Percentiles rank a stretch among this genome's conserved stretches.
phyloP scores from a whole-genome alignment of 2,888 invertebrate species.

The Andrena trimmerana region DNA sequence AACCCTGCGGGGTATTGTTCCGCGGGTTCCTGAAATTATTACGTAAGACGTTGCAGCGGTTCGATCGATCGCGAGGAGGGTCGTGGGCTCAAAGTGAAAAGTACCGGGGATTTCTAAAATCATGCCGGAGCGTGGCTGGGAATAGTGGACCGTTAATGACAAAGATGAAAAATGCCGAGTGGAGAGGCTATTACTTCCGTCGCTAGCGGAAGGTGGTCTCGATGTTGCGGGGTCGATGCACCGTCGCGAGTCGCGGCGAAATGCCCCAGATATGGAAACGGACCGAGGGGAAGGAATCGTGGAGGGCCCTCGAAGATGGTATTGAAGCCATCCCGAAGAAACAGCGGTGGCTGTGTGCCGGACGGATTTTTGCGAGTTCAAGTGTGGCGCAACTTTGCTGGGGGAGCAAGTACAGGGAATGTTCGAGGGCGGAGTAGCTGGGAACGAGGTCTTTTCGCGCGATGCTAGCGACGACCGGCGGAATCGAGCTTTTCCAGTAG shows the following conservation, averaged over 20 bases:
- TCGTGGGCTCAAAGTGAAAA: neutral
- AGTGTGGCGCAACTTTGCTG: constrained; percentile 48
- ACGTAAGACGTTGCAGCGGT: constrained; percentile 17
- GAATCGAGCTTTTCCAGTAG: constrained; percentile 44
- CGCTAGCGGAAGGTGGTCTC: constrained; percentile 9
- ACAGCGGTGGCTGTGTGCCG: constrained; percentile 35
- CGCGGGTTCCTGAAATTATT: constrained; percentile 22
- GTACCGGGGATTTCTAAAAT: neutral
- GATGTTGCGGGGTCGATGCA: constrained; percentile 48
- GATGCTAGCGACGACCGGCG: constrained; percentile 45
- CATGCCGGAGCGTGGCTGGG: neutral
- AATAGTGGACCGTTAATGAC: neutral
- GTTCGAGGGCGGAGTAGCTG: constrained; percentile 35
- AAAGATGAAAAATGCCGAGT: constrained; percentile 17
- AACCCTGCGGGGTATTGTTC: constrained; percentile 29
- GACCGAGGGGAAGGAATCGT: constrained; percentile 35
- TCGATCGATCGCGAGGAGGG: neutral
- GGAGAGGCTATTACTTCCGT: constrained; percentile 12
- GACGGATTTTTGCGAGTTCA: constrained; percentile 56
- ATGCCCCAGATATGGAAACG: constrained; percentile 52
- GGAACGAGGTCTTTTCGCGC: constrained; percentile 53
- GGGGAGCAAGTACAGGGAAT: constrained; percentile 20
- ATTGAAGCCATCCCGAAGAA: constrained; percentile 36
- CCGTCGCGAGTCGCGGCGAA: constrained; percentile 21
- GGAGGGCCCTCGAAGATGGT: constrained; percentile 45